Conservation (phyloP, 2,113 vertebrate species). For the Aramus guarauna region DNA sequence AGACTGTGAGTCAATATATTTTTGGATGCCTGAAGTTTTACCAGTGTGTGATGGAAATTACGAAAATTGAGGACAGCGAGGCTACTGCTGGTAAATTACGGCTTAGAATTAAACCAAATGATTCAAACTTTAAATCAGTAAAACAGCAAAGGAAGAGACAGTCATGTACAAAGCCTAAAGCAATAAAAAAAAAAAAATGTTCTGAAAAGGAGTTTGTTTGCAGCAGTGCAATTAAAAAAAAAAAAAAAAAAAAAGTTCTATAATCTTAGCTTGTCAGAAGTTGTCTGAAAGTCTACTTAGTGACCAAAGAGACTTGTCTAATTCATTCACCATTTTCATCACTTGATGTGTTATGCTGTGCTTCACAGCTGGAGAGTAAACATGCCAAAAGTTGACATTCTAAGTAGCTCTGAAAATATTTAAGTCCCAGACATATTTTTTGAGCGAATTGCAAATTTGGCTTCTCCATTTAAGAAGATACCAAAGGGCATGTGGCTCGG, state of each 20-base stretch:
- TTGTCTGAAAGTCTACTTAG: constrained; percentile 21
- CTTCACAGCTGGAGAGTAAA: constrained; percentile 64
- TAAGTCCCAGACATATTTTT: constrained; percentile 62
- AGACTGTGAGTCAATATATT: constrained; percentile 73
- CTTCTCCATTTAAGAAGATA: constrained; percentile 48
- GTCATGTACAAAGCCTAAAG: background rate
- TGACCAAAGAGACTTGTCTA: constrained; percentile 23
- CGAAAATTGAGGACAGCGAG: constrained; percentile 47
- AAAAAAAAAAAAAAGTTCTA: too few relatives aligned
- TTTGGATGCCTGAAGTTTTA: constrained; percentile 49
- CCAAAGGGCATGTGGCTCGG: constrained; percentile 53
- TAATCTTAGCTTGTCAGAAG: constrained; percentile 2
- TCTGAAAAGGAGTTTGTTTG: background rate
- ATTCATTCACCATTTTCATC: constrained; percentile 52
- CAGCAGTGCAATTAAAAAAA: background rate
- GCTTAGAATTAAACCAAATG: constrained; percentile 61
- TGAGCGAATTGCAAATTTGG: constrained; percentile 58
- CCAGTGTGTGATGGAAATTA: constrained; percentile 62
- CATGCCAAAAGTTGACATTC: constrained; percentile 55
- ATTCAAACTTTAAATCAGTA: constrained; percentile 42
- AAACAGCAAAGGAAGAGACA: background rate
- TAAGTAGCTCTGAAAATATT: constrained; percentile 63
- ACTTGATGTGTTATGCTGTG: background rate
- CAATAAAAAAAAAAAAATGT: background rate
- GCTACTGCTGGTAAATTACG: constrained; percentile 64